Evolutionary conservation across 1,140 invertebrate genomes (phyloP).

Genomic region (Drosophila funebris): DNA sequence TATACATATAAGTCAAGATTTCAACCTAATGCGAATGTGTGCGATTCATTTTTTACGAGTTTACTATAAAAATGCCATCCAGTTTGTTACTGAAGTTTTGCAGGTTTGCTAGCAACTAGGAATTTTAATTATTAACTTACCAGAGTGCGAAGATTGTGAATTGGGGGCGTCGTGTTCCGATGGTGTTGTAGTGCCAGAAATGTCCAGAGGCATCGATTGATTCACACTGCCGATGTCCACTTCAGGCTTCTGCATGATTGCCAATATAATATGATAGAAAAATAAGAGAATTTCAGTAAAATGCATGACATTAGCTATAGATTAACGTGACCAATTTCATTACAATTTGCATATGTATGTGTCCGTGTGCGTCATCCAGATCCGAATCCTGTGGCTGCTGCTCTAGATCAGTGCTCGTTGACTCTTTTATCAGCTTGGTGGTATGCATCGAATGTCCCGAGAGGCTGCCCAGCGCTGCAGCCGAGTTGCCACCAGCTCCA

Average conservation of each 20-base stretch:
- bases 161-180: conserved; percentile 83
- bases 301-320: not conserved
- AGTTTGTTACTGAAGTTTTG: no score
- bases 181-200: conserved; percentile 81
- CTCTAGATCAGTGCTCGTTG: conserved; percentile 70
- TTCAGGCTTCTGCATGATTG: conserved; percentile 74
- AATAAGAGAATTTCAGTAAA: conserved; percentile 45
- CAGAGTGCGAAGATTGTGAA: conserved; percentile 82
- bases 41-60: conserved; percentile 27
- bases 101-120: no score
- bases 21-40: not conserved
- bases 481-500: conserved; percentile 43
- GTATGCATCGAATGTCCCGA: conserved; percentile 73
- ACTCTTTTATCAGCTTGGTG: conserved; percentile 78
- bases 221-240: conserved; percentile 80
- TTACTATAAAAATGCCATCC: not conserved
- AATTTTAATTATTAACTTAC: conserved; percentile 50
- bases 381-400: conserved; percentile 80
- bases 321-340: conserved; percentile 77
- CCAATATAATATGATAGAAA: not conserved
- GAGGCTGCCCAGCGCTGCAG: conserved; percentile 53
- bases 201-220: conserved; percentile 82
- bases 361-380: conserved; percentile 76
- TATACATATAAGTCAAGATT: no score
- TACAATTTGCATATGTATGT: conserved; percentile 84